These are phyloP conservation scores for Rhodeus uyekii DNA, from an alignment of 2,797 vertebrate species.

Conservation along the genomic window DNA sequence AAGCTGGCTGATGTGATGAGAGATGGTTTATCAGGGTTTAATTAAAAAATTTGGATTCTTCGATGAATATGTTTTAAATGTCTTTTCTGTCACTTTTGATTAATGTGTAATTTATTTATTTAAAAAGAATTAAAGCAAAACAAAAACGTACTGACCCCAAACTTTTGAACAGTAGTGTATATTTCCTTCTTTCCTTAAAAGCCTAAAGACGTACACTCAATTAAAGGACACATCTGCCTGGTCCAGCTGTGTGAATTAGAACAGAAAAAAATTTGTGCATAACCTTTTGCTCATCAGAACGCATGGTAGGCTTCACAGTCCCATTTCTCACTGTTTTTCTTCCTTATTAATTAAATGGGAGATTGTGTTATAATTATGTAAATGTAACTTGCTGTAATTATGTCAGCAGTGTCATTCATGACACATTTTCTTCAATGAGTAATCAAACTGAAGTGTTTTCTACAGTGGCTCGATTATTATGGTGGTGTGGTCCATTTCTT, in stretches of 20 bases:
- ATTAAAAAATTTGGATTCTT: background rate
- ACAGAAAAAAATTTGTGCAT: conserved; percentile 63
- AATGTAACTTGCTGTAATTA: background rate
- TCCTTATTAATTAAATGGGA: background rate
- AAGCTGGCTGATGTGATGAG: background rate
- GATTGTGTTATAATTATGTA: background rate
- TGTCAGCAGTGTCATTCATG: background rate
- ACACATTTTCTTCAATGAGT: background rate
- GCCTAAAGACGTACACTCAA: background rate
- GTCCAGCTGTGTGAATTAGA: conserved; percentile 66
- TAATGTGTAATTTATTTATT: background rate
- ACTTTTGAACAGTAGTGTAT: background rate
- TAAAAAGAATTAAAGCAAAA: background rate
- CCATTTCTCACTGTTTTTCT: background rate
- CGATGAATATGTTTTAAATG: background rate
- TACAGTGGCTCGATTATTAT: background rate
- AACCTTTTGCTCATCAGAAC: conserved; percentile 59
- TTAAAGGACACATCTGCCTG: conserved; percentile 31
- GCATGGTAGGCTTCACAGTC: conserved; percentile 49
- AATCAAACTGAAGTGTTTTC: background rate
- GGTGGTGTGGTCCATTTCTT: background rate
- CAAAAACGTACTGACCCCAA: background rate
- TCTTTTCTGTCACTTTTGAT: background rate
- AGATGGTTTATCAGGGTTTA: conserved; percentile 1
- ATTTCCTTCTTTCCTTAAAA: background rate